Base-by-base conservation (phyloP, 1,140 invertebrate species). In the Drosophila ironensis region DNA sequence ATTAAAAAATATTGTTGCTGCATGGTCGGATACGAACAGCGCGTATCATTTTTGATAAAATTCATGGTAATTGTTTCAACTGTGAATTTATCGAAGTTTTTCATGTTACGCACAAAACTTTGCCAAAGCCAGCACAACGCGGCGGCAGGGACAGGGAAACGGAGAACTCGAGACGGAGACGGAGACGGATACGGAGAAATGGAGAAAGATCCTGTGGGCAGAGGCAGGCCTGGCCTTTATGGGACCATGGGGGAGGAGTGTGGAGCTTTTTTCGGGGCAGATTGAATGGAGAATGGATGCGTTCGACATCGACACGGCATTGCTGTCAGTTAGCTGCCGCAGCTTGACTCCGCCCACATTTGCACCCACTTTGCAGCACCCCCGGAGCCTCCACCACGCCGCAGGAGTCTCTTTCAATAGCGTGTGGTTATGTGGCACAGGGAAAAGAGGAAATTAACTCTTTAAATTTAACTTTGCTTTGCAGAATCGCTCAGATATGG, bases 1-100 rank as follows among this genome's bases (percentile, higher is more conserved):
- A 86, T 87, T 87, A 86, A 86, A 86, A 86, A 86, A 86, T 86
- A 87, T 87, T 87, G 81, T 80, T 87, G 81, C 81, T 86, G 80
- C 80, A 86, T 87, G 81, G 78, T 86, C 75, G 81, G 80, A 86
- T 87, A 86, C 75, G 80, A 87, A 80, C 75, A 71, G 71, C 70
- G 78, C 81, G 81, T 86, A 86, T 86, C 80, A 87, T 86, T 86
- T 86, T 87, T 87, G 80, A 86, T 86, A 86, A 86, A 86, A 86
- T 86, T 86, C 80, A 86, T 86, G 80, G 80, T 86, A 86, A 86
- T 86, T 86, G 80, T 86, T 86, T 86, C 80, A 86, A 87, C 81
- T 87, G 81, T 87, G 81, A 86, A 87, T 80, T 86, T 86, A 86
- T 86, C 81, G 75, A 87, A 87, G 75, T 86, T 86, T 87, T 86